Conservation (phyloP, 2,113 vertebrate species). For the Camelus bactrianus region DNA sequence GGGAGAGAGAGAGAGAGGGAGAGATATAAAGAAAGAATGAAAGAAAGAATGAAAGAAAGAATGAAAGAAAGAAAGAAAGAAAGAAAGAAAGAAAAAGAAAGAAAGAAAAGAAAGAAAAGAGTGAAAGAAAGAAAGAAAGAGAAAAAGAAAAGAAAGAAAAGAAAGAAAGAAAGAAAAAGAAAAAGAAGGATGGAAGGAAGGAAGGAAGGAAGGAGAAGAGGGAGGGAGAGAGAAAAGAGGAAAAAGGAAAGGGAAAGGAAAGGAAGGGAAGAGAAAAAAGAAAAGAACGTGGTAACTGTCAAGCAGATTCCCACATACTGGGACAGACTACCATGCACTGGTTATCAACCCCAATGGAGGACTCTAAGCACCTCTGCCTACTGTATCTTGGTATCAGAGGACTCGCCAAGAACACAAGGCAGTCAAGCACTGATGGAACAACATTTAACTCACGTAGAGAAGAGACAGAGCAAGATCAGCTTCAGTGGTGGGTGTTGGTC, state of each 20-base stretch:
- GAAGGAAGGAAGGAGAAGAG: too few relatives aligned
- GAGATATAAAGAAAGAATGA: too few relatives aligned
- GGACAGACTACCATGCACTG: too few relatives aligned
- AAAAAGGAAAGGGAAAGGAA: too few relatives aligned
- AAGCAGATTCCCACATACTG: neutral
- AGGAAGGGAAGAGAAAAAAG: neutral
- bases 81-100: too few relatives aligned
- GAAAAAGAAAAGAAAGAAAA: neutral
- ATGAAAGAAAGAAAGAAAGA: too few relatives aligned
- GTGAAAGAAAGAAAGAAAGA: neutral
- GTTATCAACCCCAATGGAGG: neutral
- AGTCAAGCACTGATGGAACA: neutral
- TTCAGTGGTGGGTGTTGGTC: neutral
- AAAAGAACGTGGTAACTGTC: neutral
- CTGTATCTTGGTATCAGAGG: neutral
- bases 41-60: too few relatives aligned
- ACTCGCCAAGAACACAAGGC: neutral
- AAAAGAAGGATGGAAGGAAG: too few relatives aligned
- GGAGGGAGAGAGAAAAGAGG: too few relatives aligned
- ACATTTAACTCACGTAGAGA: neutral
- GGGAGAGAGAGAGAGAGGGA: too few relatives aligned
- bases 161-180: fast-evolving
- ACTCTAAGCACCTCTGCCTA: neutral
- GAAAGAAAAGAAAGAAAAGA: too few relatives aligned
- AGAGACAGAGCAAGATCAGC: neutral